Evolutionary conservation across 2,888 invertebrate species (phyloP), one percentile per base, ranked within the genome.

Genomic region (Thymelicus acteon): DNA sequence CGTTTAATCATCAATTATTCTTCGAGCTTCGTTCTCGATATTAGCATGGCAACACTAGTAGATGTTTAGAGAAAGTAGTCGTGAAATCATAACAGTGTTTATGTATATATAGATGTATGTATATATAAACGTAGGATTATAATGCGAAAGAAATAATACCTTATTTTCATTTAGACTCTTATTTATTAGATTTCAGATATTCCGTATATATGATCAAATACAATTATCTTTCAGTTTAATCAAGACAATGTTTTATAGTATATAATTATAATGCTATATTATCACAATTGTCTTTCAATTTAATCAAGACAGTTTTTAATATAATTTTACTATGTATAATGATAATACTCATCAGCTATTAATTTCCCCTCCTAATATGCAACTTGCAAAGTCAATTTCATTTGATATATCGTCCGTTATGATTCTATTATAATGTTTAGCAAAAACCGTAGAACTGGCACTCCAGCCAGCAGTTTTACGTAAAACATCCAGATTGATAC

Each of bases 1-100:
- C 63, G 49, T 49, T 63, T 49, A 49, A 49, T 63, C 49, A 63
- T 10, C 37, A 63, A 63, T 63, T 63, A 49, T 63, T 48, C 15
- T 63, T 49, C 63, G 63, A 49, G 63, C 31, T 63, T 63, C 63
- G 63, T 63, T 49, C 63, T 63, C 63, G 61, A 61, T 37, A 48
- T 63, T 63, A 63, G 48, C 31, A 39, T 63, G 31, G 31, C 5
- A 31, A 61, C 47, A 61, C 37, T 49, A 49, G 60, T 60, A 60
- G 60, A 60, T n/a, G 37, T 60, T 60, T 40, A 60, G 40, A 60
- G 60, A 60, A 60, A 39, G 13, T n/a, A 8, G 60, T 60, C 40
- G 60, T 60, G 60, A 60, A 39, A 39, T 60, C 12, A 13, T 58
- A 31, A 58, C 8, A 7, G 39, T 24, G 12, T 58, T 31, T 31